A percentile compares a stretch with the other conserved stretches of the same genome.
Conservation (phyloP, 2,888 invertebrate genomes). For the Apodemia mormo region DNA sequence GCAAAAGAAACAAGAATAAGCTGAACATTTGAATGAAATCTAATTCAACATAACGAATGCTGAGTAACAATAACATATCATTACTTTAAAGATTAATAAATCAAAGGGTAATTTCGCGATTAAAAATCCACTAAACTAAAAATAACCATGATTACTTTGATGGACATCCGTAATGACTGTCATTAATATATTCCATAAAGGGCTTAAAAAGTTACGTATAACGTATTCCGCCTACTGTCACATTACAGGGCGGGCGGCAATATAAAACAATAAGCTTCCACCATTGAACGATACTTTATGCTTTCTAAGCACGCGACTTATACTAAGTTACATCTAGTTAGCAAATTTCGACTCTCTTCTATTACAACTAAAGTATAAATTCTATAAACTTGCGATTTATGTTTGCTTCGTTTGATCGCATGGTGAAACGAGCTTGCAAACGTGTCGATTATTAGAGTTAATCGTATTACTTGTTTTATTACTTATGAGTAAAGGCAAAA, state of each 20-base stretch:
- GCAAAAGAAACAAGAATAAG: too few relatives aligned
- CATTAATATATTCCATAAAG: conserved; percentile 20
- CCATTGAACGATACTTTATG: conserved; percentile 68
- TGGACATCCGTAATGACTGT: conserved; percentile 5
- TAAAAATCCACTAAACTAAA: conserved; percentile 2
- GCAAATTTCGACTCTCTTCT: conserved; percentile 27
- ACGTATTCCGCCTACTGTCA: conserved; percentile 66
- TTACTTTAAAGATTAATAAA: background rate
- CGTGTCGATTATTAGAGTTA: conserved; percentile 42
- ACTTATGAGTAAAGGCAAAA: conserved; percentile 28
- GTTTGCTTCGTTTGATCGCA: conserved; percentile 39
- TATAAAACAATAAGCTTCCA: conserved; percentile 79
- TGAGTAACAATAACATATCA: too few relatives aligned
- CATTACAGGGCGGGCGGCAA: conserved; percentile 68
- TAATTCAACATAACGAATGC: too few relatives aligned
- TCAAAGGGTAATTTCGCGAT: background rate
- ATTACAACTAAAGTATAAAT: conserved; percentile 23
- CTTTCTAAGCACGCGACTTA: conserved; percentile 58
- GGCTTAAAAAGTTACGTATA: conserved; percentile 33
- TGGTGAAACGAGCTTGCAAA: conserved; percentile 49
- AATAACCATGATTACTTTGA: conserved; percentile 12
- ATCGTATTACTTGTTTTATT: conserved; percentile 38
- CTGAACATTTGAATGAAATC: too few relatives aligned
- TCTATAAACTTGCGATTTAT: conserved; percentile 29
- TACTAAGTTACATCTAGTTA: conserved; percentile 24